Conservation (phyloP, 2,113 vertebrate genomes). For the Euleptes europaea region DNA sequence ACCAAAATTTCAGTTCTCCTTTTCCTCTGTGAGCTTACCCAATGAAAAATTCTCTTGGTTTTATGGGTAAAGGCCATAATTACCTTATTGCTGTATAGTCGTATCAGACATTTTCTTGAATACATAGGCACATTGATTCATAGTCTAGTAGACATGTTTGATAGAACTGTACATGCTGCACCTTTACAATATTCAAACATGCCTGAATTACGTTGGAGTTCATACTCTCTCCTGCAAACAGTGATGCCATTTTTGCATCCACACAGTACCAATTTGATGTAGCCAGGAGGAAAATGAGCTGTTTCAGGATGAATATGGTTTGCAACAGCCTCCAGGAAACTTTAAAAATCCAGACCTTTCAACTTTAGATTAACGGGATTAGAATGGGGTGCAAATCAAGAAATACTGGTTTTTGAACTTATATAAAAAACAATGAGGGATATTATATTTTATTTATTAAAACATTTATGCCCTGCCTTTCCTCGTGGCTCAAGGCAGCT, state of each 20-base stretch:
- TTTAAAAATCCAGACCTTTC: neutral
- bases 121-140: neutral
- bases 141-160: neutral
- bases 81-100: neutral
- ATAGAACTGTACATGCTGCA: neutral
- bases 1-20: constrained; percentile 5
- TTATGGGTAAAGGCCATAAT: neutral
- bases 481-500: too few species aligned
- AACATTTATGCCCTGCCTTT: too few species aligned
- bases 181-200: neutral
- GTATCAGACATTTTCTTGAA: neutral
- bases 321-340: neutral
- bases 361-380: neutral
- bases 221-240: neutral
- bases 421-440: too few species aligned
- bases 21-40: constrained; percentile 25
- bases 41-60: constrained; percentile 1
- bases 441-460: too few species aligned
- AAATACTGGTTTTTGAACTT: neutral
- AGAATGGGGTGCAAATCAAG: neutral
- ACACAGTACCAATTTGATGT: neutral
- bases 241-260: neutral
- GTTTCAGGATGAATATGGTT: neutral
- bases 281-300: neutral
- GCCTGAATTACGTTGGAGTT: neutral